A percentile compares a stretch with the other conserved stretches of the same genome.
These are phyloP conservation scores for roundworm (Caenorhabditis elegans) DNA, from an alignment of 1,140 invertebrate species.

Conservation along the genomic window DNA sequence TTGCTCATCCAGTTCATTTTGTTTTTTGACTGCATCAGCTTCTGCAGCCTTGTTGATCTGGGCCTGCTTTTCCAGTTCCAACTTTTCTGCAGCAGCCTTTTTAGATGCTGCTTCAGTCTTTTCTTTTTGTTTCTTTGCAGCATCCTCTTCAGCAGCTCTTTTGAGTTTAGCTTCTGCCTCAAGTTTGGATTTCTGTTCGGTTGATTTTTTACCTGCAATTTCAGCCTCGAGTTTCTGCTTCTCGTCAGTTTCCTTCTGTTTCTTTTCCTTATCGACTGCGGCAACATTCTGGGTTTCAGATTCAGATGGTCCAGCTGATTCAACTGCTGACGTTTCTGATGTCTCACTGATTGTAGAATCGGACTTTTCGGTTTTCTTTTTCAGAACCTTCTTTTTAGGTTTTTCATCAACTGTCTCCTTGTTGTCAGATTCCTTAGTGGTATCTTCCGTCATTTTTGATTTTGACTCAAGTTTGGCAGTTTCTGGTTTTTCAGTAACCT, in stretches of 20 bases:
- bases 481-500: too few species aligned
- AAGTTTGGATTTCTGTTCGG: too few species aligned
- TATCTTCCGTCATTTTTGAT: too few species aligned
- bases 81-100: conserved; percentile 9
- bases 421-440: too few species aligned
- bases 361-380: too few species aligned
- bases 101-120: conserved; percentile 8
- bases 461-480: too few species aligned
- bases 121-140: not conserved
- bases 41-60: not conserved
- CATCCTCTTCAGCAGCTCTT: not conserved
- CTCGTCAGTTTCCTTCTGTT: not conserved
- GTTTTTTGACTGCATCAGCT: not conserved
- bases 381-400: too few species aligned
- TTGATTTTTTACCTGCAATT: not conserved
- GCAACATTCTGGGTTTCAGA: too few species aligned
- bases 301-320: too few species aligned
- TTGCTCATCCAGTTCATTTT: not conserved
- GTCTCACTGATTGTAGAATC: too few species aligned
- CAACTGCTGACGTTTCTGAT: too few species aligned
- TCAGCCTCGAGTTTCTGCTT: not conserved
- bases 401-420: too few species aligned
- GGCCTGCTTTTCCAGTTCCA: not conserved
- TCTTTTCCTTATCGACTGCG: conserved; percentile 12
- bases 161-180: not conserved